Conservation (phyloP, 2,113 vertebrate species). For the Glaucidium brasilianum region DNA sequence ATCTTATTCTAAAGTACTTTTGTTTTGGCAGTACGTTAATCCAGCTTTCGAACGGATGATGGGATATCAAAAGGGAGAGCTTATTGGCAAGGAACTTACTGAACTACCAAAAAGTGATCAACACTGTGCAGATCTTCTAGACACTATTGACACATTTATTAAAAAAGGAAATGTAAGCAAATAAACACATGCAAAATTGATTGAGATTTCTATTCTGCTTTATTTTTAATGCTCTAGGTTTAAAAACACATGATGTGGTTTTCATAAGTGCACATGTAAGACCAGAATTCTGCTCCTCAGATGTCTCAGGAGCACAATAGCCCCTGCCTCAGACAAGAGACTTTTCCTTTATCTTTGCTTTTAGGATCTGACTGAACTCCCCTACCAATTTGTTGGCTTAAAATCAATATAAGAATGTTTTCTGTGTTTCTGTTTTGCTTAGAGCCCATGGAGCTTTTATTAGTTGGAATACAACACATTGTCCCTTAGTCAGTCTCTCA, state of each 20-base stretch:
- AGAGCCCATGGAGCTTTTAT: neutral
- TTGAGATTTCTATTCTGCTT: neutral
- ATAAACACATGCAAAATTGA: neutral
- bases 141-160: constrained; percentile 91
- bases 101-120: constrained; percentile 91
- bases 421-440: neutral
- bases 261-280: neutral
- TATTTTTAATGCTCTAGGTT: neutral
- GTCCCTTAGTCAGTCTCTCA: neutral
- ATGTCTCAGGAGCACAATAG: neutral
- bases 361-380: neutral
- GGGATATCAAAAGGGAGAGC: constrained; percentile 90
- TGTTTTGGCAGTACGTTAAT: constrained; percentile 87
- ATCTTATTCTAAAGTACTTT: neutral
- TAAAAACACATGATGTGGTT: neutral
- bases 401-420: neutral
- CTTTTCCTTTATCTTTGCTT: neutral
- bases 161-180: constrained; percentile 90
- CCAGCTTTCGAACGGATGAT: constrained; percentile 94
- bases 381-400: neutral
- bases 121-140: constrained; percentile 87
- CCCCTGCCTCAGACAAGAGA: neutral
- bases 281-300: neutral
- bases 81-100: constrained; percentile 91
- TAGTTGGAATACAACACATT: neutral